Evolutionary conservation across 2,797 vertebrate species (phyloP), one percentile per base, ranked within the genome.

Genomic region (Lindbergichthys nudifrons): DNA sequence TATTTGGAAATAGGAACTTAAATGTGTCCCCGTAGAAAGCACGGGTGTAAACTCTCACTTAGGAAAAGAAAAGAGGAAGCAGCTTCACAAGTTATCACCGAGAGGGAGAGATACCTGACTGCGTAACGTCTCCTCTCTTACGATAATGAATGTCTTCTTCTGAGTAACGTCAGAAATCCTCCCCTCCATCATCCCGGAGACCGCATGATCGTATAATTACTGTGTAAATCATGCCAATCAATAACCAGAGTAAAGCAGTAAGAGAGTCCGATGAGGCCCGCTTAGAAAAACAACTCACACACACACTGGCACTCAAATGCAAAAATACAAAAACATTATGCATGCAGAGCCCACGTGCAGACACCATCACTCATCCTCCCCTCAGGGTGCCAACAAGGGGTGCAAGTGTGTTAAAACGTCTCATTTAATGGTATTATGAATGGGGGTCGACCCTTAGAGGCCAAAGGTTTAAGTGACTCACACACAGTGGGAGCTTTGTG

Each of bases 151-250:
- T 48, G 45, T 58, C 59, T 65, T 69, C 66, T 65, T 11, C 7
- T 47, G 70, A 71, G 70, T 3, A 26, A 18, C 18, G 3, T 23
- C 21, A 5, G 61, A 46, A 62, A 82, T 75, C 68, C 72, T 45
- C 43, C 50, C 64, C 45, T 69, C 56, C 16, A 26, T 73, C 68
- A 10, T 73, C 65, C 59, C 21, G 39, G 46, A 59, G 67, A 78
- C 64, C 14, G 58, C 58, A 32, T 52, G 73, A 77, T 80, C 54
- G 53, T 66, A 84, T 88, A 83, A 92, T 85, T 67, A 62, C 77
- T 15, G 70, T 71, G 73, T 77, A 89, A 87, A 91, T 87, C 71
- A 78, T 43, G 65, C 63, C 87, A 86, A 90, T 90, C 83, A 90
- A 87, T 90, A 85, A 82, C 59, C 54, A 2, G 13, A 54, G 70